Evolutionary conservation across 2,888 invertebrate genomes (phyloP).

Genomic region (Eupithecia subfuscata): DNA sequence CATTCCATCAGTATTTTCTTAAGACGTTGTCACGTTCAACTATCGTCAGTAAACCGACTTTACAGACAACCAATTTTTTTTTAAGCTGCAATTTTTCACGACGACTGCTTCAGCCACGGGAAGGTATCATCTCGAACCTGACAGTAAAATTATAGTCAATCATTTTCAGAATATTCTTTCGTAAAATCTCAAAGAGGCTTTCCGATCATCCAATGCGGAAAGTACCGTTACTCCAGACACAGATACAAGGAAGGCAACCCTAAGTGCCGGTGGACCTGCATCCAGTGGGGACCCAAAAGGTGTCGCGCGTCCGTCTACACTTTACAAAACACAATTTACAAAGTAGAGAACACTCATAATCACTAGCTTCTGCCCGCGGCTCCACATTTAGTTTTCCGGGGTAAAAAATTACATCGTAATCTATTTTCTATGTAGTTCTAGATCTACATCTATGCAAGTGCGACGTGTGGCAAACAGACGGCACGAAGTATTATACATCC

Average conservation of each 20-base stretch:
- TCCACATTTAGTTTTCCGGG: background rate
- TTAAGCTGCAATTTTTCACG: too few species aligned
- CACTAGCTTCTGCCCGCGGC: background rate
- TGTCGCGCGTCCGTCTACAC: background rate
- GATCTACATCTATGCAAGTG: background rate
- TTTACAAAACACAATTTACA: background rate
- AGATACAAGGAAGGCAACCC: constrained; percentile 16
- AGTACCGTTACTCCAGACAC: constrained; percentile 32
- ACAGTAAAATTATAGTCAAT: background rate
- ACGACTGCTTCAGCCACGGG: too few species aligned
- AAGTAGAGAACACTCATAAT: background rate
- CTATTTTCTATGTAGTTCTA: background rate
- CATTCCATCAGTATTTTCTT: too few species aligned
- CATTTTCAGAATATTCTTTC: background rate
- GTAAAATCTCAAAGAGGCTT: constrained; percentile 18
- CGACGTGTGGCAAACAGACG: background rate
- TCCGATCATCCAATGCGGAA: constrained; percentile 20
- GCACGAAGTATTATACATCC: background rate
- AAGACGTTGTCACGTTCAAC: too few species aligned
- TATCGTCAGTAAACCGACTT: too few species aligned
- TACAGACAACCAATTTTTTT: too few species aligned
- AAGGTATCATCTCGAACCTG: background rate
- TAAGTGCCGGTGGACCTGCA: constrained; percentile 16
- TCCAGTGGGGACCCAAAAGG: background rate
- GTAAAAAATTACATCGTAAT: background rate